Base-by-base conservation (phyloP, 2,888 invertebrate species). In the Hermaeophaga mercurialis region DNA sequence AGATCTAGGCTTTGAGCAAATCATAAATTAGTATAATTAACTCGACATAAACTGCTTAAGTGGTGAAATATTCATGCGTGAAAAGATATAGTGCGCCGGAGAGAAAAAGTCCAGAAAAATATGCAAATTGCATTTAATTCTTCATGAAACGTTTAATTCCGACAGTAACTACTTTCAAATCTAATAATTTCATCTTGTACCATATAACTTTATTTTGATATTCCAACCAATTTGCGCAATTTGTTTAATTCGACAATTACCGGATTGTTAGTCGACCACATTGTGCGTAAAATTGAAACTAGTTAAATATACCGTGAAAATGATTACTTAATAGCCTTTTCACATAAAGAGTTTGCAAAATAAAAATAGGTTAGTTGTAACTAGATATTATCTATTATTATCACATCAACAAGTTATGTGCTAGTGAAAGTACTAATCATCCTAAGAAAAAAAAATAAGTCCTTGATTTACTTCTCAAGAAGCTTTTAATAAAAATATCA, bases 1-100 rank as follows among this genome's bases (percentile, higher is more conserved):
- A 61, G 63, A 52, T 61, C 54, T 63, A 62, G 66, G 66, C 69
- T 59, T 49, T 53, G 62, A 64, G 69, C 68, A 66, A 68, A 65
- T 64, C 65, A 65, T 66, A 68, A 68, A 67, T 69, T 68, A 61
- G 58, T 47, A 60, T 61, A 67, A 67, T 67, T 69, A 67, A 62
- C 63, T 56, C 63, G 62, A 61, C 62, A 66, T 62, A 62, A 63
- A 63, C 63, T 61, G 63, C 65, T 68, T 66, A 61, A 61, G 63
- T 54, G 56, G 61, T 62, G 59, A 63, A 64, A 66, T 68, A 61
- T 60, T 56, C 54, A 56, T 61, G 63, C 63, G 66, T 50, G 59
- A 62, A 67, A 52, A 64, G 65, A 66, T 68, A 65, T 68, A 66
- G 63, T 54, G 46, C 58, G 54, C 58, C 56, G 53, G 59, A 28